Evolutionary conservation across 2,797 vertebrate genomes (phyloP), one percentile per base, ranked within the genome.

Genomic region (Leuciscus waleckii): DNA sequence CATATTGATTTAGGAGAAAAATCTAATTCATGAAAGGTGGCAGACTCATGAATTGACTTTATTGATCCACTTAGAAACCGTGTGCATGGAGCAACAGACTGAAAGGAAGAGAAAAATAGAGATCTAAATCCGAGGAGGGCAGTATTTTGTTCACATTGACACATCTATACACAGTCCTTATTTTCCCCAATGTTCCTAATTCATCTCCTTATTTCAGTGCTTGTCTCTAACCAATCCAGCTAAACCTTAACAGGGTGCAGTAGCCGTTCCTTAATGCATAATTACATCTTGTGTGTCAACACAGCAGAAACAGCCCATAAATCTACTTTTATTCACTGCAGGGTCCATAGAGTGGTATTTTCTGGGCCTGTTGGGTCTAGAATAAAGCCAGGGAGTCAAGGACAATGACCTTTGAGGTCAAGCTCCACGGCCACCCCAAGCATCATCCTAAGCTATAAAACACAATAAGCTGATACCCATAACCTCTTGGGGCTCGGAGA

Each of bases 11-110:
- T 79, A 63, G 69, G 51, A 69, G 17, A 81, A 85, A 91, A 92
- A 90, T 87, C 86, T 61, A 73, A 89, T 91, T 78, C 70, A 90
- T 90, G 91, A 93, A 92, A 93, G 93, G 92, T 92, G 92, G 88
- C 87, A 91, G 91, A 94, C 85, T 91, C 89, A 91, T 94, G 92
- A 93, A 94, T 94, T 94, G 91, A 92, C 92, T 83, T 87, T 95
- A 95, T 94, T 92, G 94, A 95, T 95, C 91, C 84, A 85, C 76
- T 82, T 87, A 90, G 89, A 94, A 90, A 46, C 68, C 74, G 58
- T 58, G 26, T 83, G 74, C 74, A 75, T 14, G 35, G 67, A 83
- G 65, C 35, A 29, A 77, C 32, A 81, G 37, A 70, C 51, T 49
- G 49, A 68, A 83, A 82, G 51, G 58, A 23, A 39, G 35, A 84